These are phyloP conservation scores for Procambarus clarkii DNA, from an alignment of 1,140 invertebrate genomes.

Conservation along the genomic window DNA sequence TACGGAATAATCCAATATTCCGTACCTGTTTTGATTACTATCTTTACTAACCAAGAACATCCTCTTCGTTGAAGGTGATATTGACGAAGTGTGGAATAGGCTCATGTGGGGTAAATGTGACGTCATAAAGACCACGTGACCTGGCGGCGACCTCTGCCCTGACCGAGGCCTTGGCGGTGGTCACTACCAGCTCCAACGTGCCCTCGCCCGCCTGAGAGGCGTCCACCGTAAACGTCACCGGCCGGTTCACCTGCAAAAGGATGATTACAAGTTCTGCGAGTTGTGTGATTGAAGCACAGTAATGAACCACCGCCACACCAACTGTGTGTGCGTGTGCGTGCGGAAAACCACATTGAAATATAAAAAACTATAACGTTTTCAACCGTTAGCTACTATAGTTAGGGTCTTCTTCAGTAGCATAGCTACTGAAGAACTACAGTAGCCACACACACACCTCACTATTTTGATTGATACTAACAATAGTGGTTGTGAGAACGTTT, in stretches of 20 bases:
- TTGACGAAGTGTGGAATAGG: constrained; percentile 94
- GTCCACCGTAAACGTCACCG: constrained; percentile 94
- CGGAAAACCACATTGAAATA: too few relatives aligned
- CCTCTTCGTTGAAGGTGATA: constrained; percentile 97
- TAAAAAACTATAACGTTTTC: too few relatives aligned
- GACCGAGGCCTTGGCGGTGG: constrained; percentile 86
- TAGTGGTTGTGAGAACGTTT: too few relatives aligned
- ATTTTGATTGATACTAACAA: too few relatives aligned
- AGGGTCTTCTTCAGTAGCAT: too few relatives aligned
- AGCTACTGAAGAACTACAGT: too few relatives aligned
- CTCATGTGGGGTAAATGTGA: constrained; percentile 95
- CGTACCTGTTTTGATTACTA: background rate
- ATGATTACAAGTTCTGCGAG: background rate
- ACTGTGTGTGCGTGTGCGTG: too few relatives aligned
- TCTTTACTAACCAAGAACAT: constrained; percentile 83
- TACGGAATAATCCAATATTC: too few relatives aligned
- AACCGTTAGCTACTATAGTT: too few relatives aligned
- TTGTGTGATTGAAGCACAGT: too few relatives aligned
- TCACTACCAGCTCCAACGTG: constrained; percentile 95
- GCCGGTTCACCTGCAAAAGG: constrained; percentile 82
- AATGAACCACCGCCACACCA: too few relatives aligned
- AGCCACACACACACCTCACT: too few relatives aligned
- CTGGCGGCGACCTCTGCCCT: constrained; percentile 86
- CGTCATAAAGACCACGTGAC: constrained; percentile 94
- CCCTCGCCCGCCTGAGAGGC: constrained; percentile 96